A percentile compares a stretch with the other conserved stretches of the same genome.
These are phyloP conservation scores for Lota lota DNA, from an alignment of 2,113 vertebrate genomes.

Conservation along the genomic window DNA sequence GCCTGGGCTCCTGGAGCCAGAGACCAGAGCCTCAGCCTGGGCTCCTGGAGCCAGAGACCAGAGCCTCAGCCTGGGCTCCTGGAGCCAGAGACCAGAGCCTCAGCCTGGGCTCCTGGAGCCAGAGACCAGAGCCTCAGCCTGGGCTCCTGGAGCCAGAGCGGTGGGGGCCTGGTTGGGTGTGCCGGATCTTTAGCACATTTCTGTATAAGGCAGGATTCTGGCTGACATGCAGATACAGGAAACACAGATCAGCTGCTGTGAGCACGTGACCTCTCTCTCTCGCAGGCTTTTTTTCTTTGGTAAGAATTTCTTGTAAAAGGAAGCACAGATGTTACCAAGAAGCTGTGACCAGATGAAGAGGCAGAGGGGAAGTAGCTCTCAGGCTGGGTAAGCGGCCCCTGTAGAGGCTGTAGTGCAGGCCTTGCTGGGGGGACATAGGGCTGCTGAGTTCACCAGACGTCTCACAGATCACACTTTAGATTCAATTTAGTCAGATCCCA, in stretches of 20 bases:
- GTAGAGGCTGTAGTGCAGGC: too few relatives aligned
- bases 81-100: too few relatives aligned
- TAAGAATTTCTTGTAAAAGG: conserved; percentile 73
- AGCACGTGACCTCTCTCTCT: conserved; percentile 63
- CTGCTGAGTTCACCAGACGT: too few relatives aligned
- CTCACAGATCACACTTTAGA: too few relatives aligned
- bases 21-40: too few relatives aligned
- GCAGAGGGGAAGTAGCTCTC: conserved; percentile 63
- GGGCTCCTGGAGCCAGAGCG: conserved; percentile 23
- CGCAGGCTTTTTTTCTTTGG: conserved; percentile 40
- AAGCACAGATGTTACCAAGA: conserved; percentile 63
- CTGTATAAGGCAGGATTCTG: conserved; percentile 66
- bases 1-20: too few relatives aligned
- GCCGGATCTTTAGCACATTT: conserved; percentile 31
- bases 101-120: too few relatives aligned
- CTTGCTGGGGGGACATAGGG: too few relatives aligned
- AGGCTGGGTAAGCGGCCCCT: too few relatives aligned
- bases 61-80: too few relatives aligned
- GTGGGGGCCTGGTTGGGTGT: background rate
- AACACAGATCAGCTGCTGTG: conserved; percentile 71
- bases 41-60: too few relatives aligned
- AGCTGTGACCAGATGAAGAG: conserved; percentile 65
- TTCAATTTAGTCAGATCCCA: too few relatives aligned
- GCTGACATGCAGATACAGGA: conserved; percentile 70
- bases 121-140: conserved; percentile 27